A percentile compares a stretch with the other conserved stretches of the same genome.
These are phyloP conservation scores for Ladona fulva DNA, from an alignment of 1,140 invertebrate genomes.

Conservation along the genomic window DNA sequence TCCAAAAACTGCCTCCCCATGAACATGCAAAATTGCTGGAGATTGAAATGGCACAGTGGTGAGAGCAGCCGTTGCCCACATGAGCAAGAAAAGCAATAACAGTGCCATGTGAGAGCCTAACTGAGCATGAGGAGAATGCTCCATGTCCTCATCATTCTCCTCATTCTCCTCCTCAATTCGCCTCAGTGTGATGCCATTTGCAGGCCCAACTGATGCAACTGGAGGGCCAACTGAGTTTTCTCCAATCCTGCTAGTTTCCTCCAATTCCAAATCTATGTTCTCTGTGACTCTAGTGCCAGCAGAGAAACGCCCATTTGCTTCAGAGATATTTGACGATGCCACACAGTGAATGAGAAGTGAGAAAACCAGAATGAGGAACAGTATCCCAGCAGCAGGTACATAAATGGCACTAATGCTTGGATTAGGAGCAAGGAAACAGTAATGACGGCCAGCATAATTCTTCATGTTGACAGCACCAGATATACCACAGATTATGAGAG, in stretches of 20 bases:
- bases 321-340: constrained; percentile 47
- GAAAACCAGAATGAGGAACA: constrained; percentile 61
- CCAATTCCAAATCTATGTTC: constrained; percentile 55
- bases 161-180: constrained; percentile 28
- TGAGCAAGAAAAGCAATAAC: constrained; percentile 61
- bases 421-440: constrained; percentile 71
- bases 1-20: constrained; percentile 69
- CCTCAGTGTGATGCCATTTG: constrained; percentile 28
- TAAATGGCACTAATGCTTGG: constrained; percentile 73
- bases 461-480: constrained; percentile 79
- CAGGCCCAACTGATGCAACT: constrained; percentile 47
- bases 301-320: constrained; percentile 58
- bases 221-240: constrained; percentile 49
- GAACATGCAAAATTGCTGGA: constrained; percentile 27
- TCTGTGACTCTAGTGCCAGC: constrained; percentile 73
- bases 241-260: constrained; percentile 22
- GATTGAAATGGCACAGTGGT: constrained; percentile 41
- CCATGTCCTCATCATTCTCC: constrained; percentile 61
- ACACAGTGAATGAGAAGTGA: constrained; percentile 69
- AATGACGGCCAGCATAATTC: constrained; percentile 57
- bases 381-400: constrained; percentile 62
- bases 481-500: constrained; percentile 80
- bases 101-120: constrained; percentile 41
- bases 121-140: constrained; percentile 71
- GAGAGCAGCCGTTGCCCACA: constrained; percentile 63